phyloP scores from a whole-genome alignment of 2,113 vertebrate genomes.

The Elachura formosa region DNA sequence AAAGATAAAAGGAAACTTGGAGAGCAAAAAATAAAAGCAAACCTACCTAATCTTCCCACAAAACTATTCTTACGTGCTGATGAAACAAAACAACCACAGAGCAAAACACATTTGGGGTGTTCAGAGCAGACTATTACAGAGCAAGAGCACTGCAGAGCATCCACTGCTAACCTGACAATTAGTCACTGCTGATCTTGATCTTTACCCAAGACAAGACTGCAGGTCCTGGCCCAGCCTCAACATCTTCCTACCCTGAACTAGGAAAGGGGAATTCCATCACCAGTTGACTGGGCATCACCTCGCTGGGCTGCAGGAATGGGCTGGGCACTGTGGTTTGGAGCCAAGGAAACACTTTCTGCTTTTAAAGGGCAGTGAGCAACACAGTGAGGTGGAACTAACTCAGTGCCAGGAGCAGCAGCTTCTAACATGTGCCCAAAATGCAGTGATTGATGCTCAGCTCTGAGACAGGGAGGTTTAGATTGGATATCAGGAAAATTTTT shows the following conservation, averaged over 20 bases:
- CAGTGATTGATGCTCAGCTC: neutral
- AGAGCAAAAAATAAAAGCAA: neutral
- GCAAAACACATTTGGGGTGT: neutral
- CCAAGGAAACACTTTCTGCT: fast-evolving
- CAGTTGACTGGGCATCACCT: neutral
- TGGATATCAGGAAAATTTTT: neutral
- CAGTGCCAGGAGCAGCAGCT: neutral
- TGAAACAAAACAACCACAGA: neutral
- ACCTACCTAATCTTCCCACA: neutral
- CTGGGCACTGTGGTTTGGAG: neutral
- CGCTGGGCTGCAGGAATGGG: fast-evolving
- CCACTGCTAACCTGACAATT: neutral
- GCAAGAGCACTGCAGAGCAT: neutral
- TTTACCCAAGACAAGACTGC: neutral
- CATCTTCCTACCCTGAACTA: fast-evolving
- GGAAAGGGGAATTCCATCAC: neutral
- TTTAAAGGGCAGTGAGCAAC: neutral
- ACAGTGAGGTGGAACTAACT: fast-evolving
- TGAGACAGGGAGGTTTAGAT: neutral
- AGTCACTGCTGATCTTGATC: neutral
- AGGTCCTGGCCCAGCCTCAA: neutral
- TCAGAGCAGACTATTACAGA: neutral
- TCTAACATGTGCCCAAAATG: neutral
- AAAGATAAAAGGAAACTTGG: fast-evolving
- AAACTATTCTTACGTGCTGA: neutral